Conservation (phyloP, 2,113 vertebrate genomes). For the Dascyllus trimaculatus region DNA sequence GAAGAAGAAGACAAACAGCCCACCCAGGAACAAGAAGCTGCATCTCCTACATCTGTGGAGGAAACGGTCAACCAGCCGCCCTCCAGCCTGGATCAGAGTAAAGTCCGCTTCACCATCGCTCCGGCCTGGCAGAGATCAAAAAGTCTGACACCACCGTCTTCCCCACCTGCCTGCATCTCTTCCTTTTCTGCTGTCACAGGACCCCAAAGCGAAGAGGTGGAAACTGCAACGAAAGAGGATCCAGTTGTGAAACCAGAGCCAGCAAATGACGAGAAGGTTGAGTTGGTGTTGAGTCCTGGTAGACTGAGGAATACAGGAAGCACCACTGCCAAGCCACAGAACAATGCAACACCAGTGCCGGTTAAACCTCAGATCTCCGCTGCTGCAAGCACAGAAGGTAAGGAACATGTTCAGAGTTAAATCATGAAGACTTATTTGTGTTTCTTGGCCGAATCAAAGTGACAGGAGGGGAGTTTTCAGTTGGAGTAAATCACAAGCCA, state of each 20-base stretch:
- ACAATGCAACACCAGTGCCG: neutral
- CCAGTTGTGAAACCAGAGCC: slow-evolving; percentile 32
- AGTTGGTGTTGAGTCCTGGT: slow-evolving; percentile 42
- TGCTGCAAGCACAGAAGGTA: slow-evolving; percentile 50
- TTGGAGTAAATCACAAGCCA: neutral
- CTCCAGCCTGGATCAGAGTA: slow-evolving; percentile 45
- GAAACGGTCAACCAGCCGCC: neutral
- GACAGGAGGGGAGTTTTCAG: neutral
- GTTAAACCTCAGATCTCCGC: slow-evolving; percentile 11
- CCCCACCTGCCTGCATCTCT: neutral
- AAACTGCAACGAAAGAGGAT: slow-evolving; percentile 1
- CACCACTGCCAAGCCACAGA: slow-evolving; percentile 28
- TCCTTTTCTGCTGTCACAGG: slow-evolving; percentile 24
- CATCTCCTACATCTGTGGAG: neutral
- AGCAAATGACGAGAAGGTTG: neutral
- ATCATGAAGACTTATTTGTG: no score
- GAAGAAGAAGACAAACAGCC: slow-evolving; percentile 11
- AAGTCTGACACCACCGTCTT: slow-evolving; percentile 33
- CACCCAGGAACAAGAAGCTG: neutral
- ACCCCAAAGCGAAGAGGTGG: slow-evolving; percentile 68
- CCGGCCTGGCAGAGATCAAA: slow-evolving; percentile 86
- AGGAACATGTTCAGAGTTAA: neutral
- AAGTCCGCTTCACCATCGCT: slow-evolving; percentile 78
- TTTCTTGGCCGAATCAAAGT: no score
- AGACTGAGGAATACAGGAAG: slow-evolving; percentile 25